Evolutionary conservation across 2,113 vertebrate genomes (phyloP), one percentile per base, ranked within the genome.

Genomic region (Panthera uncia): DNA sequence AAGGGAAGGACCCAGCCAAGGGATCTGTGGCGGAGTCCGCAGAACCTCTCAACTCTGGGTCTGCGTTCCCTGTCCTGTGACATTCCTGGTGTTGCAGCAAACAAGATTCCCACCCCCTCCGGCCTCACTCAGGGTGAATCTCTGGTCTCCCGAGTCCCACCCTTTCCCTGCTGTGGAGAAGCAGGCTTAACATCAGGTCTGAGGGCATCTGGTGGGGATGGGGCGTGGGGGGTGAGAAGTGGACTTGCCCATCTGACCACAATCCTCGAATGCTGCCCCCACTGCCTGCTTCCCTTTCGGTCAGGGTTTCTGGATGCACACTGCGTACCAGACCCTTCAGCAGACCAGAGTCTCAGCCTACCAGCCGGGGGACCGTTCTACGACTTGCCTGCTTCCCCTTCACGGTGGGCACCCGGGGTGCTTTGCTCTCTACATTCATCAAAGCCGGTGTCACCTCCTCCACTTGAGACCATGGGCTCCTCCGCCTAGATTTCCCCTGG

Each of bases 321-420:
- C 74, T 31, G 27, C 27, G 4, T 18, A 76, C 13, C 41, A 31
- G 74, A 76, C 27, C 38, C 57, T 80, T 38, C 25, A 38, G 27
- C 57, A 76, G 76, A 13, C 27, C 27, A 19, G 23, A 55, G 63
- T 81, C 71, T 85, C 9, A 8, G 76, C 31, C 45, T 38, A 55
- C 21, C 45, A 8, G 45, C 57, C 31, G 6, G 3, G 0, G 27
- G 71, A 31, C 48, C 23, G 21, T 1, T 2, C 41, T 2, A 3
- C 4, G 33, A 50, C 5, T 33, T 8, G 16, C 29, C 65, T 50
- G 50, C 82, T 38, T 31, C 36, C 23, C 31, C 63, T 14, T 69
- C 19, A 29, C 2, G 21, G 66, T 81, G 76, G 52, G 88, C n/a
- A 23, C 15, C 12, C 3, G 1, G 16, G 10, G 78, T 14, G 25